Percentiles rank a stretch among this genome's conserved stretches.
These are phyloP conservation scores for Mungos mungo DNA, from an alignment of 2,113 vertebrate genomes.

Conservation along the genomic window DNA sequence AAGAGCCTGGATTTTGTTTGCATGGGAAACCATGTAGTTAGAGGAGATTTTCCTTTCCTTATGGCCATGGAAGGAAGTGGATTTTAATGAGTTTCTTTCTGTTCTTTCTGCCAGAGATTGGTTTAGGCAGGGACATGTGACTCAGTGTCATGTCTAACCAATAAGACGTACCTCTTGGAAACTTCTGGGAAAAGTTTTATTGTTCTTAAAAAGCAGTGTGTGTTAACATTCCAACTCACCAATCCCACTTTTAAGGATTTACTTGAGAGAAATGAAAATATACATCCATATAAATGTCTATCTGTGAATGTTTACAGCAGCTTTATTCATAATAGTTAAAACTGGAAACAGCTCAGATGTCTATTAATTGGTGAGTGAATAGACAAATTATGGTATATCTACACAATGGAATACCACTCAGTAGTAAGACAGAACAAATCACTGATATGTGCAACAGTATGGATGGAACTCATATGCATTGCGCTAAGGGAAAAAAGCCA, in stretches of 20 bases:
- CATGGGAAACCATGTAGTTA: not conserved
- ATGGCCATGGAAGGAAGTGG: not conserved
- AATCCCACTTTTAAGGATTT: not conserved
- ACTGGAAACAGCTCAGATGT: conserved; percentile 47
- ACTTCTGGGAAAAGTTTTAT: conserved; percentile 29
- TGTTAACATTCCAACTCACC: not conserved
- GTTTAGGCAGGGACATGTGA: not conserved
- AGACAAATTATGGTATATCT: conserved; percentile 53
- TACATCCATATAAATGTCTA: not conserved
- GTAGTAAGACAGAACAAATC: conserved; percentile 20
- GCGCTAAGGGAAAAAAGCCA: conserved; percentile 28
- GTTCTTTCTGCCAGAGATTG: conserved; percentile 34
- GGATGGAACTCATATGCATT: not conserved
- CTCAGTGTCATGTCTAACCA: not conserved
- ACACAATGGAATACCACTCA: conserved; percentile 2
- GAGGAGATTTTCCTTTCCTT: not conserved
- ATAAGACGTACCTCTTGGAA: conserved; percentile 2
- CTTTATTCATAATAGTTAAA: conserved; percentile 47
- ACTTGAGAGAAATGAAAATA: conserved; percentile 39
- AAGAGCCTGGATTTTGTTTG: conserved; percentile 40
- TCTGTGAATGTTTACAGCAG: conserved; percentile 54
- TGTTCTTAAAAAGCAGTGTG: conserved; percentile 18
- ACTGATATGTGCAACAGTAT: not conserved
- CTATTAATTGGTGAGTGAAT: conserved; percentile 24
- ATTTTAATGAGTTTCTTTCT: conserved; percentile 35